Conservation (phyloP, 2,113 vertebrate species). For the Mobula hypostoma region DNA sequence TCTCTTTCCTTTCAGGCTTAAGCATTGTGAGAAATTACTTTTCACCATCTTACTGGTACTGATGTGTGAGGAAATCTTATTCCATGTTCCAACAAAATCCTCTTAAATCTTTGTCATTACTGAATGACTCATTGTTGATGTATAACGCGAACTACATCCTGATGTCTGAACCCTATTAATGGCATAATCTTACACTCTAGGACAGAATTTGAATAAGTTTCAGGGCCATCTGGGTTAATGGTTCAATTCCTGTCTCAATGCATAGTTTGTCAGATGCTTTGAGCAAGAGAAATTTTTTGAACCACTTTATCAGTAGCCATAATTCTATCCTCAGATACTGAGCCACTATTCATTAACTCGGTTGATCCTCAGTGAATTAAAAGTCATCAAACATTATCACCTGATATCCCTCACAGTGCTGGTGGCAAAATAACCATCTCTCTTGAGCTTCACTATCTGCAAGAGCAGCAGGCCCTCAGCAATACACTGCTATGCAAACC, state of each 20-base stretch:
- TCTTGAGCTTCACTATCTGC: background rate
- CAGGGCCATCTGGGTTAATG: background rate
- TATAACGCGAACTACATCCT: background rate
- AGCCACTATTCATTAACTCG: background rate
- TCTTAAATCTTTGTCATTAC: conserved; percentile 1
- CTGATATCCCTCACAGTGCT: background rate
- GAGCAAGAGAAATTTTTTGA: background rate
- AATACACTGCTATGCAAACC: background rate
- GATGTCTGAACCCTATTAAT: background rate
- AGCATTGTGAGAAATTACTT: conserved; percentile 22
- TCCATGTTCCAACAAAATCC: conserved; percentile 3
- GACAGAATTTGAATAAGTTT: background rate
- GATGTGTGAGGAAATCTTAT: conserved; percentile 20
- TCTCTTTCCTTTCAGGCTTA: conserved; percentile 29
- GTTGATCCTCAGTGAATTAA: background rate
- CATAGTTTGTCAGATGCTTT: background rate
- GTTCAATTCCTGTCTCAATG: too few relatives aligned
- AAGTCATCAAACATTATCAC: background rate
- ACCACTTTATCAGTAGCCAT: background rate
- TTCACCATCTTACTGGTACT: conserved; percentile 19
- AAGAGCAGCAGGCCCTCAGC: background rate
- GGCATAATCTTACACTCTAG: background rate
- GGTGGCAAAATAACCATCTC: background rate
- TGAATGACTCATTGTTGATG: conserved; percentile 14
- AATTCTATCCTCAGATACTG: background rate